A percentile compares a stretch with the other conserved stretches of the same genome.
Evolutionary conservation across 2,888 invertebrate species (phyloP).

Genomic region (Abrostola tripartita): DNA sequence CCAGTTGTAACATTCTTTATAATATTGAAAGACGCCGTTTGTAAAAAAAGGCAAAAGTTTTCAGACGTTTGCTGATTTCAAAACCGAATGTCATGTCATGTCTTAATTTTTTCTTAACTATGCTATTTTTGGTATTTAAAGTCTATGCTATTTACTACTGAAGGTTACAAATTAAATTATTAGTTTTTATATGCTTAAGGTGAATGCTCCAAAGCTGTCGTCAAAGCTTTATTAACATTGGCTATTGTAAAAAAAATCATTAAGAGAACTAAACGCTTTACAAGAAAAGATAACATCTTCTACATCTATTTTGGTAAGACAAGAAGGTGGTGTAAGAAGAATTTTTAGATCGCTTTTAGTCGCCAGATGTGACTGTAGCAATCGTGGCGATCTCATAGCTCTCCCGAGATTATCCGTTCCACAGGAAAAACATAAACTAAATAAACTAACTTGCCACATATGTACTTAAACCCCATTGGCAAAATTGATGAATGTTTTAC

Average conservation of each 20-base stretch:
- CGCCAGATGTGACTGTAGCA: neutral
- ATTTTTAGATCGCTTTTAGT: neutral
- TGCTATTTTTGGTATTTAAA: neutral
- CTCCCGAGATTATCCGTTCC: neutral
- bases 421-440: conserved; percentile 18
- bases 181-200: too few relatives aligned
- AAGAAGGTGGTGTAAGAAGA: too few relatives aligned
- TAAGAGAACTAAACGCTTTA: too few relatives aligned
- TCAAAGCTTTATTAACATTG: too few relatives aligned
- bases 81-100: neutral
- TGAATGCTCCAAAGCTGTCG: too few relatives aligned
- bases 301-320: too few relatives aligned
- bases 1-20: conserved; percentile 38
- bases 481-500: conserved; percentile 66
- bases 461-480: conserved; percentile 58
- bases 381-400: neutral
- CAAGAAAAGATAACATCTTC: too few relatives aligned
- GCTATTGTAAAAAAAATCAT: too few relatives aligned
- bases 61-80: conserved; percentile 13
- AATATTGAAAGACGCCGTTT: conserved; percentile 27
- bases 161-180: too few relatives aligned
- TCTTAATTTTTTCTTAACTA: neutral
- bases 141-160: too few relatives aligned
- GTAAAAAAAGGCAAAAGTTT: conserved; percentile 18
- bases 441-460: conserved; percentile 43